Percentiles rank a stretch among this genome's conserved stretches.
Conservation (phyloP, 2,888 invertebrate genomes). For the Conus canariensis region DNA sequence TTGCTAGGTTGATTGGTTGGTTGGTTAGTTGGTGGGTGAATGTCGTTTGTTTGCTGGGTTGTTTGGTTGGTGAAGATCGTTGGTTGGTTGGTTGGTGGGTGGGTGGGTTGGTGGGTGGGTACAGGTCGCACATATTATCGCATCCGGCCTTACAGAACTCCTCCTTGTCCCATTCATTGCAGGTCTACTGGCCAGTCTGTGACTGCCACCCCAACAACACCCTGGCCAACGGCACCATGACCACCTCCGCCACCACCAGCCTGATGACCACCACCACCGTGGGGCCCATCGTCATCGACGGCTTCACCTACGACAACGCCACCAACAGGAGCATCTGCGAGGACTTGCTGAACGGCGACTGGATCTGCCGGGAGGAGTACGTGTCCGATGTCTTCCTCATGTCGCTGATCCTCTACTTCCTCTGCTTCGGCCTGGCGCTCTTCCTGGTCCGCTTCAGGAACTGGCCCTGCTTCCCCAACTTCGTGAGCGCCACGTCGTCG, state of each 20-base stretch:
- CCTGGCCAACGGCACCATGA: not conserved
- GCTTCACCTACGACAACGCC: conserved; percentile 45
- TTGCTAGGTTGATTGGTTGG: too few species aligned
- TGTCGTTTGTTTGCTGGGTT: too few species aligned
- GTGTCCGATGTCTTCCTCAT: conserved; percentile 91
- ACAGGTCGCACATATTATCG: not conserved
- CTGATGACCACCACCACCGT: not conserved
- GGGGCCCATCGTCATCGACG: conserved; percentile 1
- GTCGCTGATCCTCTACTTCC: conserved; percentile 94
- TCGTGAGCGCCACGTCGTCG: conserved; percentile 82
- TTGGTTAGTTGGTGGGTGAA: too few species aligned
- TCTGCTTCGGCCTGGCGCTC: conserved; percentile 93
- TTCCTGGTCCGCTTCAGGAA: conserved; percentile 95
- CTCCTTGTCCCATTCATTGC: not conserved
- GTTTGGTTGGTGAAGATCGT: too few species aligned
- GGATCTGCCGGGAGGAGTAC: conserved; percentile 80
- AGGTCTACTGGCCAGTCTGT: not conserved
- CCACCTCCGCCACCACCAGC: conserved; percentile 27
- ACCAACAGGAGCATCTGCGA: conserved; percentile 52
- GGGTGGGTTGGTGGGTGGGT: too few species aligned
- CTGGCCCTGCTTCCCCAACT: conserved; percentile 94
- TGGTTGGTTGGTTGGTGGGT: too few species aligned
- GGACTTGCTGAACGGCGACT: conserved; percentile 53
- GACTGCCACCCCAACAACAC: not conserved
- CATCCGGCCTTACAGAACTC: not conserved